A percentile compares a stretch with the other conserved stretches of the same genome.
phyloP scores from a whole-genome alignment of 53 echinoderm and acorn worm species.

The Temnopleurus reevesii region DNA sequence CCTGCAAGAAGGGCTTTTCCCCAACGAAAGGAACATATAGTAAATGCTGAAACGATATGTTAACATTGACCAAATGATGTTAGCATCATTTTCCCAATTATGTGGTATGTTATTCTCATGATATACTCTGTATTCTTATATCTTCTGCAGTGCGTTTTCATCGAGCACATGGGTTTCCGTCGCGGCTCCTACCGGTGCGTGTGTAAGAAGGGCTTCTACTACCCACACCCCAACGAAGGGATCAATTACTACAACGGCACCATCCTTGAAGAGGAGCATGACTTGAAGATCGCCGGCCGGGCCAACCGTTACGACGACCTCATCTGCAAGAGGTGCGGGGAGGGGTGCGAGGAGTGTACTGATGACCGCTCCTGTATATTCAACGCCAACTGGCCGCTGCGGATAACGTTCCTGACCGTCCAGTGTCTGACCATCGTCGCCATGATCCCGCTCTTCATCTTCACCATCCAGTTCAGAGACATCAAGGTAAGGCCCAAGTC shows the following conservation, averaged over 20 bases:
- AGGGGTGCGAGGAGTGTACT: slow-evolving; percentile 84
- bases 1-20: slow-evolving; percentile 91
- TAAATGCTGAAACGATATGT: too few species aligned
- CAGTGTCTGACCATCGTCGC: slow-evolving; percentile 82
- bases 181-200: slow-evolving; percentile 92
- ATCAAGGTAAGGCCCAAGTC: slow-evolving; percentile 77
- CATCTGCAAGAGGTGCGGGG: slow-evolving; percentile 82
- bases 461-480: slow-evolving; percentile 89
- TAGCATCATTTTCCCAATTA: too few species aligned
- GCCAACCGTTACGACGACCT: slow-evolving; percentile 63
- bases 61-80: too few species aligned
- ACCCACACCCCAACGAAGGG: slow-evolving; percentile 56
- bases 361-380: slow-evolving; percentile 89
- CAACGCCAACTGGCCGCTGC: slow-evolving; percentile 81
- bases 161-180: slow-evolving; percentile 80
- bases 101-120: too few species aligned
- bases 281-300: slow-evolving; percentile 19
- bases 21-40: neutral
- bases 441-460: slow-evolving; percentile 77
- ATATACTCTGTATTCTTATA: too few species aligned
- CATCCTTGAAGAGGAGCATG: slow-evolving; percentile 74
- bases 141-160: slow-evolving; percentile 74
- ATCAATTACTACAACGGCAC: slow-evolving; percentile 85
- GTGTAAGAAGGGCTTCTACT: slow-evolving; percentile 90
- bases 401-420: slow-evolving; percentile 75